A percentile compares a stretch with the other conserved stretches of the same genome.
Evolutionary conservation across 2,888 invertebrate genomes (phyloP).

Genomic region (Coelogynopora nodosa): DNA sequence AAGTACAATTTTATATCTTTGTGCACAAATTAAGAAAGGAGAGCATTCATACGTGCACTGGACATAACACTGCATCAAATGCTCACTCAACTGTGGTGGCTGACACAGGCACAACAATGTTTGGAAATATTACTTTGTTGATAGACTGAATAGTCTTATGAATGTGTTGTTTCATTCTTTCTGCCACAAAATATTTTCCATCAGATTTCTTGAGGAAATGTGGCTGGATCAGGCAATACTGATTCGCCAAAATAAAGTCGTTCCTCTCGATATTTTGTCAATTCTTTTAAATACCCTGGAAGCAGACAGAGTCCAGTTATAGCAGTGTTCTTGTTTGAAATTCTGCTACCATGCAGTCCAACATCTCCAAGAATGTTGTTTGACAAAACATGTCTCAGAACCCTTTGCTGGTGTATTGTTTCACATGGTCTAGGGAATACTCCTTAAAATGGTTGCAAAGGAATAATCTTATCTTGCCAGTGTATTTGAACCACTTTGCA

Average conservation of each 20-base stretch:
- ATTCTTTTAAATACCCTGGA: neutral
- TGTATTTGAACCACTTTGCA: neutral
- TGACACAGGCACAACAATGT: conserved; percentile 2
- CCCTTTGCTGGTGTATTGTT: neutral
- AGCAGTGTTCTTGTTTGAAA: neutral
- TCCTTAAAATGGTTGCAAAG: no score
- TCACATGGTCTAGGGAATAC: no score
- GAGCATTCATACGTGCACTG: conserved; percentile 15
- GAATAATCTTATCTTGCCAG: neutral
- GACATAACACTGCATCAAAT: neutral
- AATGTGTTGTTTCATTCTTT: neutral
- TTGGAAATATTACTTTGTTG: conserved; percentile 20
- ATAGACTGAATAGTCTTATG: conserved; percentile 5
- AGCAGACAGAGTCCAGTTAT: conserved; percentile 9
- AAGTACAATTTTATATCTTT: neutral
- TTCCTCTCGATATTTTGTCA: neutral
- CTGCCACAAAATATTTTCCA: neutral
- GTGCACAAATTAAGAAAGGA: neutral
- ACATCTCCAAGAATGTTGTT: neutral
- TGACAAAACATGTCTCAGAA: neutral
- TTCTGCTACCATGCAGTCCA: neutral
- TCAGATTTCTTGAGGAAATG: neutral
- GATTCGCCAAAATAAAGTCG: neutral
- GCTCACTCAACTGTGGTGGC: neutral
- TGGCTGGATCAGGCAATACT: neutral